Percentiles rank a stretch among this genome's conserved stretches.
phyloP scores from a whole-genome alignment of 1,140 invertebrate species.

The Rhizoglyphus robini region DNA sequence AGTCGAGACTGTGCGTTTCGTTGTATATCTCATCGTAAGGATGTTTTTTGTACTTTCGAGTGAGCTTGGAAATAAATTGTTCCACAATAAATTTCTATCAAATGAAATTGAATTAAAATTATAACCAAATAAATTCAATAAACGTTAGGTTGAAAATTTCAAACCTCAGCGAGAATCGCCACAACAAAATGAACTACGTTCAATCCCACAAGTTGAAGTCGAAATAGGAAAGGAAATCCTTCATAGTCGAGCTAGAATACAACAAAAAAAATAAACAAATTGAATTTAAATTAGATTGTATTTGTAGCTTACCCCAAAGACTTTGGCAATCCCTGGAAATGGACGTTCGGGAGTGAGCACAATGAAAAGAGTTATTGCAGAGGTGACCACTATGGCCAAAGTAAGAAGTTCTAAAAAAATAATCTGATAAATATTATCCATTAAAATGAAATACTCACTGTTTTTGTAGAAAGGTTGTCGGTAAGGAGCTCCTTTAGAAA shows the following conservation, averaged over 20 bases:
- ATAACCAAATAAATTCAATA: not conserved
- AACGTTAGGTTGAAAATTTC: not conserved
- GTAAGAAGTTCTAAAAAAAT: not conserved
- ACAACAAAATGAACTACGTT: slow-evolving; percentile 23
- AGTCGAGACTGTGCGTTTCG: not conserved
- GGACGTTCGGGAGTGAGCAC: slow-evolving; percentile 55
- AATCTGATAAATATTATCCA: not conserved
- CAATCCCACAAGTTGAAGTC: slow-evolving; percentile 17
- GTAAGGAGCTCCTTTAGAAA: slow-evolving; percentile 44
- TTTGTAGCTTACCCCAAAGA: slow-evolving; percentile 21
- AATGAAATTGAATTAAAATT: not conserved
- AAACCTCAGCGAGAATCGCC: slow-evolving; percentile 23
- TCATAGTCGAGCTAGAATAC: slow-evolving; percentile 19
- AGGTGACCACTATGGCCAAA: slow-evolving; percentile 37
- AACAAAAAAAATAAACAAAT: not conserved
- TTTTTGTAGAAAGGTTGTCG: slow-evolving; percentile 44
- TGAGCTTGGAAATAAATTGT: slow-evolving; percentile 5
- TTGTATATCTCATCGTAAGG: not conserved
- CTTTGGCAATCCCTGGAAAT: slow-evolving; percentile 37
- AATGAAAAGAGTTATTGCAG: slow-evolving; percentile 46
- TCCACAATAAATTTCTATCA: slow-evolving; percentile 16
- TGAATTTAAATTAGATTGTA: not conserved
- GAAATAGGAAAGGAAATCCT: slow-evolving; percentile 18
- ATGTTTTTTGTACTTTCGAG: not conserved
- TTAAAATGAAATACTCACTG: slow-evolving; percentile 29